Base-by-base conservation (phyloP, 53 echinoderm and acorn worm species). In the Stichopus horrens region DNA sequence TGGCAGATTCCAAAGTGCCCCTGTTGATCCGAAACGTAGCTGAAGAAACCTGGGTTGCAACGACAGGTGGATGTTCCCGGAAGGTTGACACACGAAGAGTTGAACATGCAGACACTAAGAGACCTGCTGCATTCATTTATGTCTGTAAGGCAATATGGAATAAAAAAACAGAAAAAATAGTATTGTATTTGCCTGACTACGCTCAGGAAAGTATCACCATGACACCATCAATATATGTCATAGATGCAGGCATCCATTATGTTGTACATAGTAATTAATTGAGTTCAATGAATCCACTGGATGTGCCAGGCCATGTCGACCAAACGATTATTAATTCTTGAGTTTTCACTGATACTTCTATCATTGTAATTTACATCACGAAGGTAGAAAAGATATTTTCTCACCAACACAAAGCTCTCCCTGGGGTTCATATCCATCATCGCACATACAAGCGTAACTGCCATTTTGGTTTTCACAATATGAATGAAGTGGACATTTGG, bases 51-150 rank as follows among this genome's bases (percentile, higher is more conserved):
- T 19, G 18, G 8, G 7, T 75, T 87, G 54, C 87, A 87, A 56
- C 75, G 74, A 56, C 87, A 87, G 21, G 87, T 87, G 23, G 53
- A 87, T 16, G 87, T 52, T 11, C 74, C 87, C 21, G n/a, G 71
- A 9, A 87, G 87, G 75, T 87, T 87, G 7, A 87, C 74, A 55
- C 87, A 87, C 0, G 87, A 74, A 23, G 87, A 74, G 56, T 87
- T 87, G 7, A 14, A 74, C 18, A 74, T 75, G 14, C 87, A 87
- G 73, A 74, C 73, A 68, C 74, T 74, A 9, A 7, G 10, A 9
- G 74, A 55, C 9, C 74, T 75, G 1, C 5, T 5, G 16, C 87
- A 87, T 87, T 87, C 87, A 74, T 87, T 75, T 14, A 87, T 75
- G 53, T 87, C 87, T 87, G 21, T 52, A 51, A 77, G 23, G 23